phyloP scores from a whole-genome alignment of 2,888 invertebrate genomes.

The Drosophila yooni region DNA sequence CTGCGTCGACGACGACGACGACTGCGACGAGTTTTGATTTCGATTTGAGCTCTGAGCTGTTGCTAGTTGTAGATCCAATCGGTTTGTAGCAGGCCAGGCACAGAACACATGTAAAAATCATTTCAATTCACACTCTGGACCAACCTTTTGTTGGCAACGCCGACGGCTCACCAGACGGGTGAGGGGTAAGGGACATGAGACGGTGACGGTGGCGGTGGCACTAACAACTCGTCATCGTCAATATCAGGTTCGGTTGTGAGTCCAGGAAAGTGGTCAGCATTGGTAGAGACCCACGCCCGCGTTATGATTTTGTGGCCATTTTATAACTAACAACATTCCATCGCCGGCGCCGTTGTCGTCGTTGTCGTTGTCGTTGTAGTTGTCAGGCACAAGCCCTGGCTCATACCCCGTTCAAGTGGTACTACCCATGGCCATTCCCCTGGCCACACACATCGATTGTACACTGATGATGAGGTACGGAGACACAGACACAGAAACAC shows the following conservation, averaged over 20 bases:
- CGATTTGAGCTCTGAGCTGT: constrained; percentile 40
- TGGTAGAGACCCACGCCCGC: constrained; percentile 71
- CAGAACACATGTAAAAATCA: constrained; percentile 65
- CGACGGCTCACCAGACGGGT: constrained; percentile 7
- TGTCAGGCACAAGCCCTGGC: constrained; percentile 32
- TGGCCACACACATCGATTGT: constrained; percentile 66
- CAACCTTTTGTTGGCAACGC: constrained; percentile 48
- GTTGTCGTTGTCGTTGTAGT: constrained; percentile 26
- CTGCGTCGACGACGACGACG: constrained; percentile 30
- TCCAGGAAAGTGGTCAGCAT: constrained; percentile 48
- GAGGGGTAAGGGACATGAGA: constrained; percentile 10
- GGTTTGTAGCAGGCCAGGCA: constrained; percentile 19
- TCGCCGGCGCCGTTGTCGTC: constrained; percentile 53
- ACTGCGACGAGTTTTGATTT: constrained; percentile 74
- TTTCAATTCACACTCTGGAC: constrained; percentile 76
- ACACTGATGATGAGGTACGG: constrained; percentile 57
- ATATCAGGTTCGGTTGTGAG: constrained; percentile 71
- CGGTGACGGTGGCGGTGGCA: constrained; percentile 27
- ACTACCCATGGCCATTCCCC: constrained; percentile 29
- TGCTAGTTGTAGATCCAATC: constrained; percentile 61
- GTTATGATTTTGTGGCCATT: constrained; percentile 82
- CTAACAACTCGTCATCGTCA: constrained; percentile 70
- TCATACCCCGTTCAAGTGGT: constrained; percentile 6
- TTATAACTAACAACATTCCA: constrained; percentile 78
- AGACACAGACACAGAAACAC: constrained; percentile 31